phyloP scores from a whole-genome alignment of 2,113 vertebrate genomes.

The Toxostoma redivivum region DNA sequence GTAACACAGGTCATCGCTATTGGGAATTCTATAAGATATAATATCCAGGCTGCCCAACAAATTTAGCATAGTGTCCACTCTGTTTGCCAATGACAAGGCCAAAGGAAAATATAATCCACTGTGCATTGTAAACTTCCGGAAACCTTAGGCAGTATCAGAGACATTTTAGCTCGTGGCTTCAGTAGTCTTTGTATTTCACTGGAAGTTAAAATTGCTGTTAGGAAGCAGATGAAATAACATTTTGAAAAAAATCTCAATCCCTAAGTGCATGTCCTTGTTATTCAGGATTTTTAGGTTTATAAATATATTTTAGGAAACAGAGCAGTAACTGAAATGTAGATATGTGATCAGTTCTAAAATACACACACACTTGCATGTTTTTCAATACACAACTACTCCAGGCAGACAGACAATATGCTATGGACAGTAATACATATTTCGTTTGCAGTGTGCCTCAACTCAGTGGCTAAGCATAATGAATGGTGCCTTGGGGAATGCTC shows the following conservation, averaged over 20 bases:
- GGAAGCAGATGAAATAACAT: neutral
- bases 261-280: neutral
- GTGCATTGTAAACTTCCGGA: neutral
- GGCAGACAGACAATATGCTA: neutral
- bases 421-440: constrained; percentile 39
- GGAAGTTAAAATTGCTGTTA: neutral
- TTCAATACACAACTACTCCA: neutral
- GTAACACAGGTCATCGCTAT: neutral
- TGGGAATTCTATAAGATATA: neutral
- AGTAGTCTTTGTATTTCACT: neutral
- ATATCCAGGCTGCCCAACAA: neutral
- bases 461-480: constrained; percentile 60
- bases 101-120: neutral
- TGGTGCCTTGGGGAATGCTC: constrained; percentile 59
- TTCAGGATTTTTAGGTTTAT: neutral
- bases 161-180: neutral
- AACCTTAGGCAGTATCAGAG: neutral
- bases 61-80: neutral
- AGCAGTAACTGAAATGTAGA: neutral
- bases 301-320: neutral
- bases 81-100: neutral
- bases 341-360: neutral
- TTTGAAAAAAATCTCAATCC: neutral
- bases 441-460: constrained; percentile 28
- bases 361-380: neutral